Conservation (phyloP, 2,113 vertebrate genomes). For the Eulemur rufifrons region DNA sequence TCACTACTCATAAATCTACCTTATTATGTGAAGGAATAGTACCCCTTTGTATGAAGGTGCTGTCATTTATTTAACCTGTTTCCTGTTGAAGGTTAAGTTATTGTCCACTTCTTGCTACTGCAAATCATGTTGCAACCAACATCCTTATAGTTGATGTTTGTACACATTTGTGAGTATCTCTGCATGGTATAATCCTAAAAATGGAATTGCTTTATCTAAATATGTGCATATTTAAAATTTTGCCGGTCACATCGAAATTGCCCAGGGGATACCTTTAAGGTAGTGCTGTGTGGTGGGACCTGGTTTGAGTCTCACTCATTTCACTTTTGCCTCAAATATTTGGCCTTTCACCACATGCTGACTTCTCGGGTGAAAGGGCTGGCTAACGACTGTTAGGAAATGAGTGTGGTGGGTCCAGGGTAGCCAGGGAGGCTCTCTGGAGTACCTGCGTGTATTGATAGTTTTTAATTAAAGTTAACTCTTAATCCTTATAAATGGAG, state of each 20-base stretch:
- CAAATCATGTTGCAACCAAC: accelerated
- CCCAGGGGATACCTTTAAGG: background rate
- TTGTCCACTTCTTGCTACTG: background rate
- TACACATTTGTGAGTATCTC: background rate
- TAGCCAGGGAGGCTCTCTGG: background rate
- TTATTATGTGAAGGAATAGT: background rate
- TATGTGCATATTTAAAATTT: background rate
- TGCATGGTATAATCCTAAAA: background rate
- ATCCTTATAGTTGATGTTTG: accelerated
- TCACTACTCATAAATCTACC: background rate
- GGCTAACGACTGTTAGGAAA: background rate
- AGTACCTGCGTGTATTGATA: background rate
- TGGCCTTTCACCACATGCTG: background rate
- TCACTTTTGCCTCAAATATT: background rate
- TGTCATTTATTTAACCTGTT: background rate
- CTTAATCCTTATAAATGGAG: background rate
- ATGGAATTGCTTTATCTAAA: background rate
- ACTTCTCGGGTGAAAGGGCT: background rate
- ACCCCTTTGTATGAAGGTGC: background rate
- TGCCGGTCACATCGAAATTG: background rate
- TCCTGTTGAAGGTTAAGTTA: accelerated
- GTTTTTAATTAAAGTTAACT: slow-evolving; percentile 22
- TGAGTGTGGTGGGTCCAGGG: background rate
- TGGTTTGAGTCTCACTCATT: background rate
- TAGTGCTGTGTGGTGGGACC: background rate